Evolutionary conservation across 2,797 vertebrate genomes (phyloP).

Genomic region (Pygocentrus nattereri): DNA sequence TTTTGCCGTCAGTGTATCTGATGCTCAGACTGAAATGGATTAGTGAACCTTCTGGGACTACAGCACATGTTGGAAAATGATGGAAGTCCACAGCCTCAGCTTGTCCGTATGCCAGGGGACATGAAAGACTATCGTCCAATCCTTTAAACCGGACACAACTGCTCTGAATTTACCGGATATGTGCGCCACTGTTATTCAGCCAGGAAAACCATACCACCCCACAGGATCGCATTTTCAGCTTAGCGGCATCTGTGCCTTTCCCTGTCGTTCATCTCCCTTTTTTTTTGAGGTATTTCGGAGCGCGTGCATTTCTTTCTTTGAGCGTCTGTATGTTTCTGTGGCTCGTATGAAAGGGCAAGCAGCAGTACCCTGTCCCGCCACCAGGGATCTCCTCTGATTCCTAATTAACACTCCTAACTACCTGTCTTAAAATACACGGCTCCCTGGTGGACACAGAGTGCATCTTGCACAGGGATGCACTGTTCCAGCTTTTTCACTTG

Average conservation of each 20-base stretch:
- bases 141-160: constrained; percentile 59
- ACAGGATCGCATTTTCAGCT: constrained; percentile 36
- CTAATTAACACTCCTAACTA: background rate
- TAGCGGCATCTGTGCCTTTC: constrained; percentile 26
- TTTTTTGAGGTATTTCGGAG: background rate
- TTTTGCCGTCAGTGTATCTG: constrained; percentile 35
- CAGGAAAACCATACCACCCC: constrained; percentile 11
- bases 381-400: constrained; percentile 29
- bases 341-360: background rate
- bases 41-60: constrained; percentile 51
- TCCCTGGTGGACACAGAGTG: background rate
- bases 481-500: background rate
- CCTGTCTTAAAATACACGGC: background rate
- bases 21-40: constrained; percentile 53
- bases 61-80: constrained; percentile 47
- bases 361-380: constrained; percentile 33
- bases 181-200: constrained; percentile 22
- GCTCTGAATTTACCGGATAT: constrained; percentile 43
- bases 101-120: constrained; percentile 50
- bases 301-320: background rate
- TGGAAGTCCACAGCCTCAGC: constrained; percentile 55
- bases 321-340: background rate
- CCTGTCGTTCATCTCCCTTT: constrained; percentile 10
- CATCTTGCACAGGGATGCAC: background rate
- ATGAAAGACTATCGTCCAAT: constrained; percentile 53